These are phyloP conservation scores for Ormyrus nitidulus DNA, from an alignment of 2,888 invertebrate genomes.

Conservation along the genomic window DNA sequence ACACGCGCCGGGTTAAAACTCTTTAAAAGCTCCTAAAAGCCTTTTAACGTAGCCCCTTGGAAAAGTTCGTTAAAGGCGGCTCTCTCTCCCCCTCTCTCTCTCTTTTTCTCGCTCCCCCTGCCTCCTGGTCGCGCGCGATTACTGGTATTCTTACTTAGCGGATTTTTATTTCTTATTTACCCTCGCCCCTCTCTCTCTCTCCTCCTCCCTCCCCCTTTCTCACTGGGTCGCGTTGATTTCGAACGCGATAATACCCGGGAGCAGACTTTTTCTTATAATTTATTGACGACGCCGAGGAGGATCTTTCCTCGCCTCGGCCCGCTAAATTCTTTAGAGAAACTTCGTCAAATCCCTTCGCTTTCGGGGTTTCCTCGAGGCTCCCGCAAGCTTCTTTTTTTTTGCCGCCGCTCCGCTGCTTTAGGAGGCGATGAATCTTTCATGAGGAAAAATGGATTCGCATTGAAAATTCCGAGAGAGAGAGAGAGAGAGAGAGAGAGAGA, in stretches of 20 bases:
- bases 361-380: too few relatives aligned
- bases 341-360: slow-evolving; percentile 19
- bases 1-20: slow-evolving; percentile 60
- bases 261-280: slow-evolving; percentile 41
- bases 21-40: slow-evolving; percentile 69
- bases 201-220: too few relatives aligned
- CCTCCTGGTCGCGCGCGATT: background rate
- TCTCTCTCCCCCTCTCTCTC: slow-evolving; percentile 27
- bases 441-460: slow-evolving; percentile 30
- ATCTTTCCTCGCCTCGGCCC: background rate
- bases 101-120: background rate
- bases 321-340: slow-evolving; percentile 34
- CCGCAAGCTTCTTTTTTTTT: background rate
- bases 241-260: background rate
- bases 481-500: too few relatives aligned
- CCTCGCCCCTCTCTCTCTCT: background rate
- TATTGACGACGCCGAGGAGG: slow-evolving; percentile 18
- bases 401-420: background rate
- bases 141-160: slow-evolving; percentile 44
- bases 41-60: slow-evolving; percentile 68
- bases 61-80: slow-evolving; percentile 68
- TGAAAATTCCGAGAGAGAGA: background rate
- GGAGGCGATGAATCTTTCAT: slow-evolving; percentile 37
- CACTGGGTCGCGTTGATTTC: slow-evolving; percentile 9
- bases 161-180: slow-evolving; percentile 50